Evolutionary conservation across 1,140 invertebrate species (phyloP).

Genomic region (Limonius californicus): DNA sequence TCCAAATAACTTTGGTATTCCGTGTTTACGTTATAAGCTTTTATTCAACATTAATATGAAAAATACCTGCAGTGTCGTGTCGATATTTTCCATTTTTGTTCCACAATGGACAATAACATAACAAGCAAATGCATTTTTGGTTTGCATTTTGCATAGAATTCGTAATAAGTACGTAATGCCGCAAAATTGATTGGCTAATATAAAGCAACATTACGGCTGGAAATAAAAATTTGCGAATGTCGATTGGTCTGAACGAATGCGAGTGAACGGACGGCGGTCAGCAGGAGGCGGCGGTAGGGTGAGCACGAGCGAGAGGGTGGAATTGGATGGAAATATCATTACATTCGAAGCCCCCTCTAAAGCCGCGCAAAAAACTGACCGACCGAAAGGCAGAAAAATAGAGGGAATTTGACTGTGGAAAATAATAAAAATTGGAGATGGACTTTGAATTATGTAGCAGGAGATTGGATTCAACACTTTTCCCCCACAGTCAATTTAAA

Average conservation of each 20-base stretch:
- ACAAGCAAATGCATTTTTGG: neutral
- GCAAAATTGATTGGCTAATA: conserved; percentile 38
- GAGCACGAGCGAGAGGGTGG: conserved; percentile 23
- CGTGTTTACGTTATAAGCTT: no score
- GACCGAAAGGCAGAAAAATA: conserved; percentile 46
- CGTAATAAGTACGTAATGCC: conserved; percentile 19
- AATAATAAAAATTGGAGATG: conserved; percentile 48
- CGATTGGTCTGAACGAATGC: conserved; percentile 34
- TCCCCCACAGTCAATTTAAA: conserved; percentile 29
- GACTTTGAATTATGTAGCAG: conserved; percentile 46
- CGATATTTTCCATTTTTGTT: neutral
- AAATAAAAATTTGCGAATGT: conserved; percentile 38
- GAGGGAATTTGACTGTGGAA: conserved; percentile 48
- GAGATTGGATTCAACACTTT: conserved; percentile 24
- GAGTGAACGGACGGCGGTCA: conserved; percentile 18
- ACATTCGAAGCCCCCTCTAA: conserved; percentile 42
- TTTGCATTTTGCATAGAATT: conserved; percentile 17
- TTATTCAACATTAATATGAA: no score
- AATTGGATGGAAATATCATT: conserved; percentile 48
- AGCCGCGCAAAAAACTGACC: conserved; percentile 42
- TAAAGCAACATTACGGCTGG: conserved; percentile 31
- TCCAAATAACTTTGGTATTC: no score
- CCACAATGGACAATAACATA: neutral
- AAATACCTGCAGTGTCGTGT: no score
- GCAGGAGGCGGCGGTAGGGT: conserved; percentile 16